Evolutionary conservation across 2,797 vertebrate species (phyloP), one percentile per base, ranked within the genome.

Genomic region (Halcyon chelicuti): DNA sequence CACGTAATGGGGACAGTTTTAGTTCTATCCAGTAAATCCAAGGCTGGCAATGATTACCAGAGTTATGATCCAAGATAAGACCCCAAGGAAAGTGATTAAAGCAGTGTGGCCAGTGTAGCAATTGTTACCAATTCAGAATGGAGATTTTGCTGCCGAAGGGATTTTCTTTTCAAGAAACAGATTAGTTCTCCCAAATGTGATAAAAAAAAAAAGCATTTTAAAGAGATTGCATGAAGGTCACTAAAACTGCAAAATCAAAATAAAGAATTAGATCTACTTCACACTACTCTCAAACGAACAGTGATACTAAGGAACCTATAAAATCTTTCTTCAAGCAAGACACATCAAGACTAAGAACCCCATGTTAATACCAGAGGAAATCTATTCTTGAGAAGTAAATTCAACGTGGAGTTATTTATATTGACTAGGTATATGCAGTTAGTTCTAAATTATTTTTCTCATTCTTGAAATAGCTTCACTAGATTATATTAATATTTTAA

Each of bases 21-120:
- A 87, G 28, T 85, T 93, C 60, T 52, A 57, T 57, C 51, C 55
- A 52, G 42, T 79, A 93, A 91, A 94, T 87, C 42, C 82, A 87
- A 87, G 52, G 20, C 81, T 95, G 84, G 52, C 63, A 91, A 61
- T 49, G 57, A 61, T 70, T 70, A 42, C 20, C 37, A 37, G 84
- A 87, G 47, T 94, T 93, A 91, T 70, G 77, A 85, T 76, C 87
- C 84, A 91, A 87, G 67, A 79, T 79, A 94, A 92, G 55, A 93
- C 91, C 81, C 78, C 19, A 85, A 94, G 78, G 93, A 97, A 91
- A 89, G 55, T 70, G 74, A 89, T 93, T 79, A 94, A 91, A 87
- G 73, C 6, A 70, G 28, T 73, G 52, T 93, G 44, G 47, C 52
- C 67, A 91, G 71, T 67, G 61, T 44, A 87, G 58, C 4, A 87